Evolutionary conservation across 2,113 vertebrate genomes (phyloP), one percentile per base, ranked within the genome.

Genomic region (Amphiprion percula): DNA sequence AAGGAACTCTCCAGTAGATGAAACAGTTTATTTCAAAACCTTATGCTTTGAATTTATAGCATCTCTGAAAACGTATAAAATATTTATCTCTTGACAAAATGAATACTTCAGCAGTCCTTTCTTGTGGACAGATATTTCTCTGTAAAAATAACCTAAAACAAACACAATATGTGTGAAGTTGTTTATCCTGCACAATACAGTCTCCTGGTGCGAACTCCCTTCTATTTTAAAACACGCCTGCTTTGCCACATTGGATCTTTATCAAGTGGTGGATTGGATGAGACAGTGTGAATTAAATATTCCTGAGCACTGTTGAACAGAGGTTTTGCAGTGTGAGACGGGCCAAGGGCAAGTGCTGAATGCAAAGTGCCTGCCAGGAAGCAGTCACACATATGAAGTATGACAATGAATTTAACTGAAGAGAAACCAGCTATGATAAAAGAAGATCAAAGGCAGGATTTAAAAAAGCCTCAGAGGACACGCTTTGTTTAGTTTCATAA

Each of bases 401-500:
- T 80, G 85, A 89, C 88, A 88, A 89, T 64, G 87, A 74, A 59
- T 82, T 85, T 37, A 79, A 37, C 54, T 50, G 77, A 82, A 72
- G 69, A 79, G 77, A 89, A 85, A 76, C 21, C 55, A 28, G 55
- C 77, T 21, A 46, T 21, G 67, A 90, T 88, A 85, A 87, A 85
- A 87, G 56, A 68, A 79, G 84, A 92, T 91, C 86, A 90, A 90
- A 90, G 80, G 67, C 72, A 46, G 87, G 87, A 83, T 86, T 86
- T 86, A 26, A 78, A 79, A 79, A 73, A 80, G 77, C 84, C 90
- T 86, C 73, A 28, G 73, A 87, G 83, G 88, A 86, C 80, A 72
- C 15, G 80, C 83, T 90, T 90, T 90, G 90, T 90, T 92, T 87
- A 72, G 81, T 65, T 84, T 77, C 74, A 77, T 87, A 82, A 90